Evolutionary conservation across 2,113 vertebrate species (phyloP).

Genomic region (Acanthochromis polyacanthus): DNA sequence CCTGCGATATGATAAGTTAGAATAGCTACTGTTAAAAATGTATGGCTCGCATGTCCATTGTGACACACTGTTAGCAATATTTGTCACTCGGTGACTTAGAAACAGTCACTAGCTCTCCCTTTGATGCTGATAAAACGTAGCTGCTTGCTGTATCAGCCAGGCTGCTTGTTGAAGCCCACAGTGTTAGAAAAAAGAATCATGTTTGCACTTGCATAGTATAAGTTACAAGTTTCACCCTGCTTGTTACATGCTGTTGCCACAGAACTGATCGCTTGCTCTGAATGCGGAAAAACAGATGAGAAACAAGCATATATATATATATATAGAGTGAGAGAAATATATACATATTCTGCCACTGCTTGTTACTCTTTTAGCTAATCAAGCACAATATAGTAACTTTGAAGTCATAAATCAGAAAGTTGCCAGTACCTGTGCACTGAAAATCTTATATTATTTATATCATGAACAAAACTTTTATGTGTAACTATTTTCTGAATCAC

Average conservation of each 20-base stretch:
- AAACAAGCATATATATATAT: neutral
- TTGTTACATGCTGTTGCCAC: constrained; percentile 47
- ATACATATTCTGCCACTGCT: constrained; percentile 10
- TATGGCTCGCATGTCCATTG: constrained; percentile 52
- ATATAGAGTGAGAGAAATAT: too few relatives aligned
- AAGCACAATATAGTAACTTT: neutral
- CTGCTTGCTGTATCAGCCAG: constrained; percentile 43
- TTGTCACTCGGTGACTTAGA: constrained; percentile 32
- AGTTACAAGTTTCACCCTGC: constrained; percentile 34
- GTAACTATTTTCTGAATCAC: constrained; percentile 2
- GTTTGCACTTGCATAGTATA: constrained; percentile 21
- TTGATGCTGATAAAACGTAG: constrained; percentile 26
- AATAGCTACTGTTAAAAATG: constrained; percentile 20
- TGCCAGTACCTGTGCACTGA: neutral
- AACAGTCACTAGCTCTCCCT: constrained; percentile 26
- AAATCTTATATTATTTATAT: neutral
- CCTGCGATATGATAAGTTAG: constrained; percentile 36
- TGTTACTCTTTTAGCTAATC: constrained; percentile 13
- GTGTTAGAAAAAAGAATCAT: constrained; percentile 4
- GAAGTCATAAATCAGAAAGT: constrained; percentile 9
- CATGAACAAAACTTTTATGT: neutral
- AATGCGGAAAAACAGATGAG: constrained; percentile 4
- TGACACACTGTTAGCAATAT: constrained; percentile 41
- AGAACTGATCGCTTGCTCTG: constrained; percentile 34
- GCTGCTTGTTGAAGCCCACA: constrained; percentile 32